Evolutionary conservation across 2,797 vertebrate genomes (phyloP), one percentile per base, ranked within the genome.

Genomic region (Cyclura pinguis): DNA sequence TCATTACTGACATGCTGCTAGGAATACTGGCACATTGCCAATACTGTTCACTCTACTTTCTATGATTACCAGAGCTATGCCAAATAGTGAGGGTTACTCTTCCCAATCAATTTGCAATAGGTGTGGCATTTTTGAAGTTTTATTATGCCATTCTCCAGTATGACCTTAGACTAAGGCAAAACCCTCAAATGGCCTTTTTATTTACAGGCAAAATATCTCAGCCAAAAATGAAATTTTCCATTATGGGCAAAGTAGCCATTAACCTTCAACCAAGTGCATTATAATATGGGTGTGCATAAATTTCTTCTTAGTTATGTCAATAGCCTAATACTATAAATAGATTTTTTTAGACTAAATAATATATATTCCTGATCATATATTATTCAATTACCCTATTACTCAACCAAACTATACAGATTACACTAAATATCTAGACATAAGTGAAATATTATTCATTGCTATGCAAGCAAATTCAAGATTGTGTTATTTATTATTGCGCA

Each of bases 11-110:
- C 84, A 92, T 10, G n/a, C 80, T 84, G 91, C 78, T 77, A 86
- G 92, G 94, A 92, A 89, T 90, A 38, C 88, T 90, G 92, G 88
- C 84, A 88, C 77, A 69, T 80, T 88, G 86, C 82, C 84, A 47
- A 87, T 8, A 86, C 38, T 59, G 67, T n/a, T 13, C 55, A 50
- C 80, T 84, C 92, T 87, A 78, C 84, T 47, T 38, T 89, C 85
- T 78, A 91, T 57, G 64, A 72, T 74, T 64, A 93, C 59, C 5
- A 64, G 3, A 89, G 8, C 62, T 88, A 90, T n/a, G 83, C 84
- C 84, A 57, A 89, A 93, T 91, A 87, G 22, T 57, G 35, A 72
- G 4, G 8, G 14, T 1, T 6, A 57, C 59, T 76, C 80, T 59
- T 88, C 85, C 90, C 91, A 88, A 76, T 24, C 32, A 76, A 14